These are phyloP conservation scores for Saxicola maurus DNA, from an alignment of 2,797 vertebrate species.

Conservation along the genomic window DNA sequence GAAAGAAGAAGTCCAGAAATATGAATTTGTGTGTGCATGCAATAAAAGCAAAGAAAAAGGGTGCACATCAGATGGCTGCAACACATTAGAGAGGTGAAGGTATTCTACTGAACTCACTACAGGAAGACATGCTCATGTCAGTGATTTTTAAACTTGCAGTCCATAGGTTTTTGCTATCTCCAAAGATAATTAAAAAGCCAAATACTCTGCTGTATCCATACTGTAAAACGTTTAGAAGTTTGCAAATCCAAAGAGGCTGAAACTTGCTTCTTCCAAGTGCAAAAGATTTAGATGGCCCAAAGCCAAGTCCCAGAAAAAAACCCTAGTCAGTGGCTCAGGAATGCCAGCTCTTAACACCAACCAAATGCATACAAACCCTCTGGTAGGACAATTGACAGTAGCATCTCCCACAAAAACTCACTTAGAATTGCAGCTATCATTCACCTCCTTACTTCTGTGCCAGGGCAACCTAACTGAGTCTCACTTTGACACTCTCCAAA, in stretches of 20 bases:
- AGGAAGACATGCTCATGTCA: fast-evolving
- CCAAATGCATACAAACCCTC: slow-evolving; percentile 5
- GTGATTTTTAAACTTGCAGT: not conserved
- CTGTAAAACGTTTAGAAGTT: not conserved
- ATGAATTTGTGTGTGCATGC: not conserved
- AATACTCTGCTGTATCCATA: not conserved
- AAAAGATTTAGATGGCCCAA: slow-evolving; percentile 14
- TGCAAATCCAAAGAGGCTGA: not conserved
- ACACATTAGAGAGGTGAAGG: not conserved
- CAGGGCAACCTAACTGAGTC: not conserved
- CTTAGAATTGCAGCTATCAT: not conserved
- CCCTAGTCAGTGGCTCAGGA: slow-evolving; percentile 21
- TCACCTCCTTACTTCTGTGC: not conserved
- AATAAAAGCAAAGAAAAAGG: not conserved
- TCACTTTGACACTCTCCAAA: not conserved
- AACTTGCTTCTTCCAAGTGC: slow-evolving; percentile 34
- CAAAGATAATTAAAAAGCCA: not conserved
- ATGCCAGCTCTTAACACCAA: slow-evolving; percentile 37
- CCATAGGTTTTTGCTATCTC: not conserved
- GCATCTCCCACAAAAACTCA: not conserved
- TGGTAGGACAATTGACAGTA: not conserved
- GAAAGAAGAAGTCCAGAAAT: not conserved
- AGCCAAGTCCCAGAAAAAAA: slow-evolving; percentile 23
- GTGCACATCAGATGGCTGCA: not conserved
- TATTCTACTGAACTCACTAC: not conserved